These are phyloP conservation scores for Polyommatus icarus DNA, from an alignment of 2,888 invertebrate species.

Conservation along the genomic window DNA sequence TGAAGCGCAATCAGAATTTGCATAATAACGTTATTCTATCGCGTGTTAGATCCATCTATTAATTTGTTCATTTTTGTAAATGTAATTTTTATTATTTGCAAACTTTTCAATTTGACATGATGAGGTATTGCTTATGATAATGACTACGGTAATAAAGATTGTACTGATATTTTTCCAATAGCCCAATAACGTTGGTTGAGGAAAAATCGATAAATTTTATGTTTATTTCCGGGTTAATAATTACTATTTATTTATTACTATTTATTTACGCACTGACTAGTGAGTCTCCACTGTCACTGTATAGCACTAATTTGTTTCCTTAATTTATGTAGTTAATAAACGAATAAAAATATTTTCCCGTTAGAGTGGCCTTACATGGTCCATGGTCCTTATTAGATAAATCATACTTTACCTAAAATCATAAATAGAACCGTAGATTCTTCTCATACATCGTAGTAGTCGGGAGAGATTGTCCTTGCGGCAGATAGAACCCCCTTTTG, in stretches of 20 bases:
- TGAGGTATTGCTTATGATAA: not conserved
- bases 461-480: slow-evolving; percentile 90
- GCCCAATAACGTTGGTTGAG: not conserved
- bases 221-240: not conserved
- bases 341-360: too few species aligned
- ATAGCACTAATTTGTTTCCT: too few species aligned
- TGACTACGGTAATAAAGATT: not conserved
- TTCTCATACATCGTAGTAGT: slow-evolving; percentile 89
- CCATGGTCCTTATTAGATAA: too few species aligned
- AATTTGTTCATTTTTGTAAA: slow-evolving; percentile 11
- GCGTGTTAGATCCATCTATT: slow-evolving; percentile 16
- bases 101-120: slow-evolving; percentile 11
- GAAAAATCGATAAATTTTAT: not conserved
- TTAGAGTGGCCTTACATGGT: too few species aligned
- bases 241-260: not conserved
- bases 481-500: slow-evolving; percentile 91
- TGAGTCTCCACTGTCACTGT: too few species aligned
- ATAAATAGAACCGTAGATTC: slow-evolving; percentile 89
- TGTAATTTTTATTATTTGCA: slow-evolving; percentile 17
- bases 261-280: too few species aligned
- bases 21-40: slow-evolving; percentile 23
- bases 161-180: not conserved
- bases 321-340: too few species aligned
- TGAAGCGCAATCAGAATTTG: slow-evolving; percentile 15
- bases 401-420: slow-evolving; percentile 84